A percentile compares a stretch with the other conserved stretches of the same genome.
These are phyloP conservation scores for Venturia canescens DNA, from an alignment of 1,140 invertebrate genomes.

Conservation along the genomic window DNA sequence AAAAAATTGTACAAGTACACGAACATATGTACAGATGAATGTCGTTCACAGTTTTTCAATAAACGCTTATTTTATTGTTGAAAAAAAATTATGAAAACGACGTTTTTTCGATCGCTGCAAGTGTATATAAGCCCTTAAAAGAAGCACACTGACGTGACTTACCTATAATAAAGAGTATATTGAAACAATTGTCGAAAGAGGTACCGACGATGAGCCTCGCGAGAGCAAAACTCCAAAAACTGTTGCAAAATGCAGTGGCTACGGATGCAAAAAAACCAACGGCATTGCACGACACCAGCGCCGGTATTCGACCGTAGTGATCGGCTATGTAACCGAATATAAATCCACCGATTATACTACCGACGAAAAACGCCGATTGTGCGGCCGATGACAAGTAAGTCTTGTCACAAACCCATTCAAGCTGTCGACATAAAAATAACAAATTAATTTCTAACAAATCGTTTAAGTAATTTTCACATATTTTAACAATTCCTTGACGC, in stretches of 20 bases:
- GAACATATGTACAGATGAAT: too few relatives aligned
- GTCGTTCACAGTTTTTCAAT: too few relatives aligned
- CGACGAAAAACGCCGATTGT: slow-evolving; percentile 82
- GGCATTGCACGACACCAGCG: slow-evolving; percentile 83
- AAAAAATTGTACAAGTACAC: too few relatives aligned
- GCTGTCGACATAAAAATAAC: slow-evolving; percentile 72
- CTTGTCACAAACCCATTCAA: slow-evolving; percentile 91
- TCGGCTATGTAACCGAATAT: slow-evolving; percentile 78
- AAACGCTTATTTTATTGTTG: too few relatives aligned
- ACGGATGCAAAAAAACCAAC: slow-evolving; percentile 88
- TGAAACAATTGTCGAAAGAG: slow-evolving; percentile 93
- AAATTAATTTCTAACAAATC: neutral
- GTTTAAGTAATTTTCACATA: neutral
- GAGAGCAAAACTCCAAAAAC: slow-evolving; percentile 86
- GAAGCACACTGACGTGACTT: slow-evolving; percentile 66
- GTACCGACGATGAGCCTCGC: slow-evolving; percentile 90
- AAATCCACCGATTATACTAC: slow-evolving; percentile 76
- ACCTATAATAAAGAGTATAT: slow-evolving; percentile 95
- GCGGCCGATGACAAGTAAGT: slow-evolving; percentile 84
- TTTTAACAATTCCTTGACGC: too few relatives aligned
- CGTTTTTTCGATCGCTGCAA: too few relatives aligned
- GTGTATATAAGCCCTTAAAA: too few relatives aligned
- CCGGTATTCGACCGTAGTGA: slow-evolving; percentile 76
- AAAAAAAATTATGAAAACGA: too few relatives aligned
- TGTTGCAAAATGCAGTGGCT: slow-evolving; percentile 84